Evolutionary conservation across 2,797 vertebrate species (phyloP), one percentile per base, ranked within the genome.

Genomic region (Halcyon smyrnensis): DNA sequence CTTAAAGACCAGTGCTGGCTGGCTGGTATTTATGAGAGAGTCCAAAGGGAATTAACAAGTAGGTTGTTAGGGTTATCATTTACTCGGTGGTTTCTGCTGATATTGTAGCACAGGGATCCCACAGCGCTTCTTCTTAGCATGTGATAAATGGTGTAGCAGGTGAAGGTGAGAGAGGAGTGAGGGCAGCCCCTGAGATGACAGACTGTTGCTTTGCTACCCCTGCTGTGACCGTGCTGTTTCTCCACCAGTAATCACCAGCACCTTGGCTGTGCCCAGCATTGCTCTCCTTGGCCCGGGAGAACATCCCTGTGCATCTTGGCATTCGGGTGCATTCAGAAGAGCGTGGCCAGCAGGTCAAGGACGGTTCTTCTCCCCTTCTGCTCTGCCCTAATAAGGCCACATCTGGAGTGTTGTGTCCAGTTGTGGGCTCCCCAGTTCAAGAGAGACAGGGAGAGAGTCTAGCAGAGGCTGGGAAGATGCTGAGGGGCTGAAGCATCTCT

Each of bases 11-110:
- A 59, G 1, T 71, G 53, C 56, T 73, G 54, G 64, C 84, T 89
- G 75, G 67, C 70, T 87, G 89, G 70, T 88, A 84, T 94, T 93
- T 95, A 93, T 74, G 80, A 91, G 78, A 50, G 30, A 78, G 62
- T 83, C 87, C 83, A 87, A 90, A 89, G 85, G 90, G 96, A 92
- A 79, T 94, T 84, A 15, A 15, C 80, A 75, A 75, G 67, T 51
- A 67, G 71, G 77, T 64, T 91, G 70, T 87, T 91, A 84, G 62
- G 69, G 79, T 87, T 91, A 91, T 93, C 85, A 81, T 83, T 97
- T 95, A 90, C 89, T 91, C 59, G 28, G 76, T 75, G 64, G 37
- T 90, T 84, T 87, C 82, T 94, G 90, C 77, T 0, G 1, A 43
- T 89, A 81, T 77, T 89, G 54, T 67, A 83, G 82, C 30, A 13